Percentiles rank a stretch among this genome's conserved stretches.
Evolutionary conservation across 2,797 vertebrate species (phyloP).

Genomic region (Kryptopterus vitreolus): DNA sequence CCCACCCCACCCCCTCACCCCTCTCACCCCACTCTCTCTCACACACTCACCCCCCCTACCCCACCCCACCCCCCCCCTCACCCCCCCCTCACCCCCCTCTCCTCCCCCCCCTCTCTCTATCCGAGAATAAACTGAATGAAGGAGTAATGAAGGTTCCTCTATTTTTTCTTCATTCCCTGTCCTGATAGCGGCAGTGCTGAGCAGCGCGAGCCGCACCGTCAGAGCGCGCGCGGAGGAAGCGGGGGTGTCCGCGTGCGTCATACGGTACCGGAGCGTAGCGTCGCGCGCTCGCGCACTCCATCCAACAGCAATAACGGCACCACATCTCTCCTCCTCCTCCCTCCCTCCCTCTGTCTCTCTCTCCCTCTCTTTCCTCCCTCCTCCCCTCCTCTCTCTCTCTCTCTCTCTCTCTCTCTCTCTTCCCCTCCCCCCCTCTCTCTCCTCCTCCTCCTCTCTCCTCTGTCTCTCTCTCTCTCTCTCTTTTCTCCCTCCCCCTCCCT

Average conservation of each 20-base stretch:
- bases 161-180: not conserved
- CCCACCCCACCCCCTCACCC: too few species aligned
- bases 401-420: too few species aligned
- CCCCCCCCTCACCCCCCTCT: not conserved
- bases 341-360: too few species aligned
- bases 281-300: slow-evolving; percentile 43
- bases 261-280: slow-evolving; percentile 44
- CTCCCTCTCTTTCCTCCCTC: not conserved
- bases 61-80: too few species aligned
- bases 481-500: too few species aligned
- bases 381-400: not conserved
- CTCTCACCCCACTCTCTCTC: not conserved
- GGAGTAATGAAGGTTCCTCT: not conserved
- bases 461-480: slow-evolving; percentile 8
- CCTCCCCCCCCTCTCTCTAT: too few species aligned
- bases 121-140: slow-evolving; percentile 13
- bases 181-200: slow-evolving; percentile 44
- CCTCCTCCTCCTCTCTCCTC: too few species aligned
- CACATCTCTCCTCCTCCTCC: not conserved
- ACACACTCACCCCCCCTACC: too few species aligned
- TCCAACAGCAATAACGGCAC: slow-evolving; percentile 52
- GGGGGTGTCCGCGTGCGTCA: slow-evolving; percentile 53
- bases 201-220: slow-evolving; percentile 32
- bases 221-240: slow-evolving; percentile 19
- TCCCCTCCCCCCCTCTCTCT: too few species aligned